Evolutionary conservation across 2,888 invertebrate species (phyloP), one percentile per base, ranked within the genome.

Genomic region (Carabus problematicus): DNA sequence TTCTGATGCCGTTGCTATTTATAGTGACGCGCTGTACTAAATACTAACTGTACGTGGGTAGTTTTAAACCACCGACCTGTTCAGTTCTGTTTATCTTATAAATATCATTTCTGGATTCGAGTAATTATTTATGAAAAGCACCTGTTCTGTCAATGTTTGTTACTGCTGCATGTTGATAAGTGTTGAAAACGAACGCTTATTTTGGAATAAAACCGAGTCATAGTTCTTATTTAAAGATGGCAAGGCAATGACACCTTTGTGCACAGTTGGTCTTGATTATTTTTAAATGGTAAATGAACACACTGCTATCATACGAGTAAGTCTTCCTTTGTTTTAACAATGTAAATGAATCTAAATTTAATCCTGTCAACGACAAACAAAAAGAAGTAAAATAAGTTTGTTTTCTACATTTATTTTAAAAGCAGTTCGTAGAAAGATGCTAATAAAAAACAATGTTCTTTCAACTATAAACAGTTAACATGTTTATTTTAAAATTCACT

Each of bases 41-140:
- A 64, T 54, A 55, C 42, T 64, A 55, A 55, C 54, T 54, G 43
- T 9, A 43, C 43, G 60, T 60, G 60, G 60, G 60, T 49, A n/a
- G n/a, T n/a, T n/a, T n/a, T n/a, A n/a, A n/a, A n/a, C n/a, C n/a
- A n/a, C n/a, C n/a, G n/a, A n/a, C n/a, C n/a, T 64, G 55, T 64
- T 49, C 42, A 63, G 47, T 64, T 56, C 43, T 56, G 29, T 64
- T 64, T 56, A 47, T 56, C 56, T 56, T 54, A 55, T 63, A 54
- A 52, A 47, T 47, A 47, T 54, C 52, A 14, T 19, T 16, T 52
- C 52, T 52, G 19, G 60, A 62, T 47, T 49, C 58, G 49, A 8
- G 49, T 39, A 58, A 63, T 63, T 63, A 63, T 63, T 55, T 63
- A 63, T 63, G 42, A 11, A 18, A 40, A 54, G 42, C 63, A 54